Evolutionary conservation across 2,797 vertebrate species (phyloP), one percentile per base, ranked within the genome.

Genomic region (Echeneis naucrates): DNA sequence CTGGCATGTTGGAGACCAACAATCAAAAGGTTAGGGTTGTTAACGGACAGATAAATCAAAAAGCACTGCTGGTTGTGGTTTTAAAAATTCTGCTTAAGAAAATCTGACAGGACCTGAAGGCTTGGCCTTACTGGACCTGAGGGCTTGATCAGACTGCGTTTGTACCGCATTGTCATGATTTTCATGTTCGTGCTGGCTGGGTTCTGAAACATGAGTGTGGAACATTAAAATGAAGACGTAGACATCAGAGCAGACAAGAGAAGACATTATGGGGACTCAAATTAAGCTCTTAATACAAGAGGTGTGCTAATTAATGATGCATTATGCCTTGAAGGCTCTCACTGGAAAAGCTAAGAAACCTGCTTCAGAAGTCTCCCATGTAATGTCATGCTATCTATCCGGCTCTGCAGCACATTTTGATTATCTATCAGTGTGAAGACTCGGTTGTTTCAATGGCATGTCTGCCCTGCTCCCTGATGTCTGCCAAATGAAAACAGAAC

Each of bases 401-500:
- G 14, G 61, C 73, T 70, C 72, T 50, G 66, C 79, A 66, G 51
- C 45, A 62, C 61, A 66, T 77, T 88, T 85, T 90, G 85, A 90
- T 89, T 87, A 84, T 83, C 88, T 70, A 87, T 90, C 88, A 85
- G 66, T 81, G 77, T 81, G 84, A 88, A 70, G 77, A 77, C 76
- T 80, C 64, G 66, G 83, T 87, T 85, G 84, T 83, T 90, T 86
- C 82, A 82, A 54, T 88, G 85, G 80, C 90, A 88, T 68, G 78
- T 76, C 88, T 85, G 75, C 57, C 84, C 77, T 14, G 9, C 51
- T 83, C 71, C 74, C 84, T 71, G 65, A 84, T 72, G 84, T 87
- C 84, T 88, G 88, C 81, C 89, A 86, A 87, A 90, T 78, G 80
- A 89, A 90, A 90, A 83, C 81, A 80, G 82, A 88, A 76, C 86